phyloP scores from a whole-genome alignment of 1,140 invertebrate genomes.

The Bombus breviceps region DNA sequence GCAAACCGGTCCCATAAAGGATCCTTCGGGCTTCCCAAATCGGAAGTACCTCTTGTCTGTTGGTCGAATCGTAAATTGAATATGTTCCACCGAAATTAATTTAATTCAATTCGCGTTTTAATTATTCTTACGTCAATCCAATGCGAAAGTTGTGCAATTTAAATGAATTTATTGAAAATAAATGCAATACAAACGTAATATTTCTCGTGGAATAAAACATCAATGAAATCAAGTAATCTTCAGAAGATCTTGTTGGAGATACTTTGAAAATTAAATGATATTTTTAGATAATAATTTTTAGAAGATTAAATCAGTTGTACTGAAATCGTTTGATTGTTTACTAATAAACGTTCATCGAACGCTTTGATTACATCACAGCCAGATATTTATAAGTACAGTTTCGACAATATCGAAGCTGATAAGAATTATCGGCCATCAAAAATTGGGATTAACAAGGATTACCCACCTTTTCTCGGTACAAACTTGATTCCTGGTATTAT shows the following conservation, averaged over 20 bases:
- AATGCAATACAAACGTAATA: not conserved
- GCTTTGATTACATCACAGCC: constrained; percentile 11
- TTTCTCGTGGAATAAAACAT: not conserved
- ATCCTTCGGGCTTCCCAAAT: not conserved
- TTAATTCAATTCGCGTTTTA: not conserved
- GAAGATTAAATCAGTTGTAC: not conserved
- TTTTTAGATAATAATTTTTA: not conserved
- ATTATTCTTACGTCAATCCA: not conserved
- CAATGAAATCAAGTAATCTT: not conserved
- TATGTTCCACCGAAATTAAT: not conserved
- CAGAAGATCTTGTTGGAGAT: not conserved
- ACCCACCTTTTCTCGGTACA: not conserved
- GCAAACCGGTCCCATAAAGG: constrained; percentile 15
- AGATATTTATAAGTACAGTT: not conserved
- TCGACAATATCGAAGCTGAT: not conserved
- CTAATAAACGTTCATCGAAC: constrained; percentile 21
- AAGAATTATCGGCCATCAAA: not conserved
- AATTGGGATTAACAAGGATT: not conserved
- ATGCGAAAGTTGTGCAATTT: not conserved
- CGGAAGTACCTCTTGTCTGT: not conserved
- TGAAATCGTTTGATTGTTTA: constrained; percentile 6
- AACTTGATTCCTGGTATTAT: not conserved
- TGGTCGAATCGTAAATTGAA: not conserved
- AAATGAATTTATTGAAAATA: not conserved
- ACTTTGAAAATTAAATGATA: not conserved